Base-by-base conservation (phyloP, 2,113 vertebrate species). In the Montifringilla adamsi region DNA sequence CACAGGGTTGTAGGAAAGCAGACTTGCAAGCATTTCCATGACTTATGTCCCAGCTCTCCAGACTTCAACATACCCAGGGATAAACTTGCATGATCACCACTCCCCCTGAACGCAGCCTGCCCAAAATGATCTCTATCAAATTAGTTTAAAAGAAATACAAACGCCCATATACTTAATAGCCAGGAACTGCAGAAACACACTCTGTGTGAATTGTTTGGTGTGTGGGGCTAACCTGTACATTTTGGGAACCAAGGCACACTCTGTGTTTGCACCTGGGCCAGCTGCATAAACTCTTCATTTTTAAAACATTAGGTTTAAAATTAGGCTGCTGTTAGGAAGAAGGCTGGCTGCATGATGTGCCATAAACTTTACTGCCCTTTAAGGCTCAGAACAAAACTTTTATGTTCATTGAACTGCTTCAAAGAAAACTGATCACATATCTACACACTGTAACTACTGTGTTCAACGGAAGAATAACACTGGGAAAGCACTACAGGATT, bases 191-290 rank as follows among this genome's bases (percentile, higher is more conserved):
- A 80, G 63, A 18, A 85, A 22, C 44, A 56, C 18, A 31, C 33
- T 5, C 19, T 56, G 35, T 1, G 1, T 18, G 39, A 67, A 67
- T 17, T 1, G 6, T 41, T 68, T 9, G 3, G 23, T 21, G 7
- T 35, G 84, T 30, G 28, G 7, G 62, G 52, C 41, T 41, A 56
- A 62, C 10, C 49, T 66, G 14, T 26, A 50, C 3, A 7, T 39
- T 64, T 49, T 19, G 24, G 27, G 35, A 73, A 47, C 41, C 23
- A 41, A 56, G 53, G 15, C 28, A 39, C 9, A 6, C 17, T 81
- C 26, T 77, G 12, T 49, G 50, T 62, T 85, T 76, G 66, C 16
- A 50, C 14, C 58, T 44, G 22, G 6, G 31, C 23, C 17, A 63
- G 10, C 39, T 81, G 63, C 39, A 27, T n/a, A 64, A 53, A 13